Conservation (phyloP, 2,888 invertebrate genomes). For the Heliothis peltigera region DNA sequence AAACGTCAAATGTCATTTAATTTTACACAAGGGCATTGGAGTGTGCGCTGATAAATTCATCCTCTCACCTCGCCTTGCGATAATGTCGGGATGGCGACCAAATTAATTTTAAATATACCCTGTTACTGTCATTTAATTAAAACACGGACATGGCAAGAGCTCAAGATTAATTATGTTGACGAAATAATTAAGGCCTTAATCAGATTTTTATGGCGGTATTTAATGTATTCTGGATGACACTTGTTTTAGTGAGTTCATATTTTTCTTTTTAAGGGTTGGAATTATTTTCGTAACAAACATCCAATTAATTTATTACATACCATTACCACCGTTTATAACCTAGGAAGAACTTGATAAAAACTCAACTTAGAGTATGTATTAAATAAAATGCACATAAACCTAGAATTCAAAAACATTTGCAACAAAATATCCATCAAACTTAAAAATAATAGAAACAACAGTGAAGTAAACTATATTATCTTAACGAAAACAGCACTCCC, state of each 20-base stretch:
- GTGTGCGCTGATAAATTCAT: conserved; percentile 84
- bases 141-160: conserved; percentile 58
- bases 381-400: conserved; percentile 17
- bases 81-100: conserved; percentile 75
- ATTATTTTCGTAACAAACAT: not conserved
- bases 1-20: conserved; percentile 82
- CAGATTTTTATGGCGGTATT: conserved; percentile 46
- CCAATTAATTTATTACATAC: no score
- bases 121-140: conserved; percentile 82
- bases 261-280: not conserved
- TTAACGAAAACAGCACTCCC: conserved; percentile 30
- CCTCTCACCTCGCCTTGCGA: conserved; percentile 75
- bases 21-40: conserved; percentile 84
- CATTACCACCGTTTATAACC: no score
- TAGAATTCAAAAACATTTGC: conserved; percentile 13
- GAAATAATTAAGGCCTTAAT: conserved; percentile 54
- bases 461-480: conserved; percentile 32
- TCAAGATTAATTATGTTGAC: conserved; percentile 56
- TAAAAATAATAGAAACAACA: conserved; percentile 8
- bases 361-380: not conserved
- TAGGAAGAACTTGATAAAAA: not conserved
- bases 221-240: conserved; percentile 39
- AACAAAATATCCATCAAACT: conserved; percentile 26
- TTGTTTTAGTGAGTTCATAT: conserved; percentile 21
- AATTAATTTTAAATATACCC: conserved; percentile 84